Base-by-base conservation (phyloP, 2,113 vertebrate genomes). In the Archilochus colubris region DNA sequence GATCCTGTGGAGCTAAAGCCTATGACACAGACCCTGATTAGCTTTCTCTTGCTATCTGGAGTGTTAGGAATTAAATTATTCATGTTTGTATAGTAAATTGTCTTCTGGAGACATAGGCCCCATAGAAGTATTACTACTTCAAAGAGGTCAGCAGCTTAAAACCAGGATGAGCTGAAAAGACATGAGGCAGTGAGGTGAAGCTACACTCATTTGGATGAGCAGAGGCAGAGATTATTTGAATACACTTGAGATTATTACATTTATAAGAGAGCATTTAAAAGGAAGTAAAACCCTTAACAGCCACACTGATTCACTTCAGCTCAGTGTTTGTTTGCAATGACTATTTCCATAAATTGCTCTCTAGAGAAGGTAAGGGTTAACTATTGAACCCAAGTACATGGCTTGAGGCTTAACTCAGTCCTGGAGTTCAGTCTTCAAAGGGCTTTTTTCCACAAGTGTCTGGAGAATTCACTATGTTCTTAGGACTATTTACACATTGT, bases 121-220 rank as follows among this genome's bases (percentile, higher is more conserved):
- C 24, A 19, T 8, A 62, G 63, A 82, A 80, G 14, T 59, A 70
- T 83, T 77, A 86, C 27, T 48, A 70, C 61, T 85, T 94, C 59
- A 93, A 91, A 91, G 76, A 67, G 88, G 67, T 69, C 64, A 90
- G 67, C 46, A 77, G 64, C 61, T 80, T 61, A 88, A 78, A 57
- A 78, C 48, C 43, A 44, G 15, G 44, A 59, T 40, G 61, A 94
- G 59, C 31, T 86, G 80, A 94, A 96, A 63, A 50, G 78, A 58
- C 33, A 16, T 8, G 48, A 80, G 30, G 54, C 76, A 73, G 31
- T 59, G 55, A 22, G 15, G 36, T 90, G 64, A 74, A 81, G 82
- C 51, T 89, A 59, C 43, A 30, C 64, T 58, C 59, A 53, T 22
- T 5, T 36, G 78, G 46, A 28, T 27, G 13, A 82, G 55, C 63